Conservation (phyloP, 2,888 invertebrate genomes). For the Tricholauxania praeusta region DNA sequence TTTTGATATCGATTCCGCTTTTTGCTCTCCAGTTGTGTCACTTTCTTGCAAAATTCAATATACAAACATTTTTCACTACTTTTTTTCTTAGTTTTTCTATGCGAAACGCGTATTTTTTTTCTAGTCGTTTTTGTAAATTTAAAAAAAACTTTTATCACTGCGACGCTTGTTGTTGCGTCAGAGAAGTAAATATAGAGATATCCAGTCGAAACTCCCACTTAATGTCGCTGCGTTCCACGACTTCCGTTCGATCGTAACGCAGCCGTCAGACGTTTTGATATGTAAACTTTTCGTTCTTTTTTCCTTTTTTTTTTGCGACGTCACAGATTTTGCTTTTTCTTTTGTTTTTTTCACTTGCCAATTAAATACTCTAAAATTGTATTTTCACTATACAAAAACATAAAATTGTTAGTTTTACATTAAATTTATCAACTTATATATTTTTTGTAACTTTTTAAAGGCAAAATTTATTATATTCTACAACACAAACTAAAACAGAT, state of each 20-base stretch:
- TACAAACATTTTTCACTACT: neutral
- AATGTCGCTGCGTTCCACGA: conserved; percentile 1
- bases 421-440: no score
- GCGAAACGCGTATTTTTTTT: neutral
- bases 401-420: no score
- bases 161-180: no score
- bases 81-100: neutral
- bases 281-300: conserved; percentile 37
- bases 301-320: conserved; percentile 49
- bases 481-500: no score
- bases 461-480: no score
- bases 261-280: conserved; percentile 7
- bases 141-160: conserved; percentile 32
- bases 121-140: conserved; percentile 34
- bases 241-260: conserved; percentile 2
- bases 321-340: conserved; percentile 32
- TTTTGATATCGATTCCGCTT: conserved; percentile 40
- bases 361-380: no score
- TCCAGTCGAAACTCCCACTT: conserved; percentile 4
- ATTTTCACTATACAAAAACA: no score
- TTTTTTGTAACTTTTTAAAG: no score
- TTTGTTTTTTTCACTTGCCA: conserved; percentile 14
- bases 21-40: conserved; percentile 18
- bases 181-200: no score
- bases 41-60: conserved; percentile 26